A percentile compares a stretch with the other conserved stretches of the same genome.
Evolutionary conservation across 2,888 invertebrate genomes (phyloP).

Genomic region (Bombylius major): DNA sequence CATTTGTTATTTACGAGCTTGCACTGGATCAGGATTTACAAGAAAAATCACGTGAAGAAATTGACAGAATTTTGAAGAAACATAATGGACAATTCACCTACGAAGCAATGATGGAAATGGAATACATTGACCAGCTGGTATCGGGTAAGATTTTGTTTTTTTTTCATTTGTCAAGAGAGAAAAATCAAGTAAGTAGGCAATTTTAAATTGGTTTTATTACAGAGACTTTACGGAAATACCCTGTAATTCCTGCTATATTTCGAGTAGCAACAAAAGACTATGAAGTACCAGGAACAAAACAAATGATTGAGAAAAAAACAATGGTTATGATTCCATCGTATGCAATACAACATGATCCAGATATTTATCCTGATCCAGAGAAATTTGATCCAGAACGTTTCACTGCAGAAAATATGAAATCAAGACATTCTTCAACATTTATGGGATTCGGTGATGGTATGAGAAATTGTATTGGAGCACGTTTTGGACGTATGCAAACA

Average conservation of each 20-base stretch:
- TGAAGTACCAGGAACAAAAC: conserved; percentile 22
- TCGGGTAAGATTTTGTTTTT: conserved; percentile 22
- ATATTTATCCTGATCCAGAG: conserved; percentile 34
- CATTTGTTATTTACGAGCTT: conserved; percentile 31
- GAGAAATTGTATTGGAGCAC: conserved; percentile 33
- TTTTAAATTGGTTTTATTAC: conserved; percentile 6
- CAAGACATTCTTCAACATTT: conserved; percentile 22
- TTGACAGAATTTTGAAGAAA: conserved; percentile 25
- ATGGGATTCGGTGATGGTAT: conserved; percentile 37
- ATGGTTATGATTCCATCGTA: conserved; percentile 27
- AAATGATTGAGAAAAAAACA: conserved; percentile 26
- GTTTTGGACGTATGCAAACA: conserved; percentile 27
- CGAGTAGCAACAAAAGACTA: conserved; percentile 28
- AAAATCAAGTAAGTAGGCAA: background rate
- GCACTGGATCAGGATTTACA: conserved; percentile 34
- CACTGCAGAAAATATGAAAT: conserved; percentile 20
- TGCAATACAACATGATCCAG: conserved; percentile 36
- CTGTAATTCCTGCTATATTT: conserved; percentile 27
- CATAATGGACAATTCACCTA: conserved; percentile 31
- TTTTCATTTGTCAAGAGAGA: background rate
- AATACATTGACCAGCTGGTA: conserved; percentile 35
- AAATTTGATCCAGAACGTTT: conserved; percentile 38
- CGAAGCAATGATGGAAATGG: conserved; percentile 32
- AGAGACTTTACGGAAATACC: conserved; percentile 39
- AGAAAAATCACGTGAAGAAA: conserved; percentile 25